A percentile compares a stretch with the other conserved stretches of the same genome.
Evolutionary conservation across 2,888 invertebrate genomes (phyloP).

Genomic region (Oxystoma pomonae): DNA sequence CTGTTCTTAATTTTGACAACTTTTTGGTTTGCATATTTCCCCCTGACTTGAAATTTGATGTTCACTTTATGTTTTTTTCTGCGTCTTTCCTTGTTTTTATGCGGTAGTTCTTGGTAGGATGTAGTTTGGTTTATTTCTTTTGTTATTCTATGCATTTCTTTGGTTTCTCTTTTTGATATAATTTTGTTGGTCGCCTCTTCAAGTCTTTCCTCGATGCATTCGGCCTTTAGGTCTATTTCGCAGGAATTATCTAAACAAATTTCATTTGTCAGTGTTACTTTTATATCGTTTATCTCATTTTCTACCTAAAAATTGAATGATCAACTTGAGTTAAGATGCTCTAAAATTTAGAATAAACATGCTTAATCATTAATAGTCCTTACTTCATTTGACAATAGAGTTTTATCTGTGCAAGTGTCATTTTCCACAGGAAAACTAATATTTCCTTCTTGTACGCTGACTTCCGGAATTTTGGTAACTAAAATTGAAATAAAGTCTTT

Average conservation of each 20-base stretch:
- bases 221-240: conserved; percentile 23
- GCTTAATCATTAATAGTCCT: no score
- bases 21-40: conserved; percentile 29
- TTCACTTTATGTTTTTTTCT: conserved; percentile 32
- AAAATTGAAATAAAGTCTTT: conserved; percentile 21
- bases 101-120: conserved; percentile 22
- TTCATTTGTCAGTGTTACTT: conserved; percentile 22
- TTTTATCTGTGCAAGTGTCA: conserved; percentile 47
- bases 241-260: conserved; percentile 28
- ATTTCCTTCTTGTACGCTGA: conserved; percentile 49
- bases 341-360: no score
- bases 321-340: no score
- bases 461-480: conserved; percentile 51
- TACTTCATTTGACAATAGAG: background rate
- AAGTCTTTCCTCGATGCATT: conserved; percentile 27
- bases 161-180: conserved; percentile 31
- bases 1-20: conserved; percentile 14
- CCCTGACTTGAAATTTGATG: conserved; percentile 37
- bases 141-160: background rate
- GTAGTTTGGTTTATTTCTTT: background rate
- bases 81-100: conserved; percentile 24
- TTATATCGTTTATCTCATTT: conserved; percentile 28
- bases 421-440: conserved; percentile 36
- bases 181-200: conserved; percentile 38
- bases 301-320: no score